These are phyloP conservation scores for Falco columbarius DNA, from an alignment of 2,797 vertebrate species.

Conservation along the genomic window DNA sequence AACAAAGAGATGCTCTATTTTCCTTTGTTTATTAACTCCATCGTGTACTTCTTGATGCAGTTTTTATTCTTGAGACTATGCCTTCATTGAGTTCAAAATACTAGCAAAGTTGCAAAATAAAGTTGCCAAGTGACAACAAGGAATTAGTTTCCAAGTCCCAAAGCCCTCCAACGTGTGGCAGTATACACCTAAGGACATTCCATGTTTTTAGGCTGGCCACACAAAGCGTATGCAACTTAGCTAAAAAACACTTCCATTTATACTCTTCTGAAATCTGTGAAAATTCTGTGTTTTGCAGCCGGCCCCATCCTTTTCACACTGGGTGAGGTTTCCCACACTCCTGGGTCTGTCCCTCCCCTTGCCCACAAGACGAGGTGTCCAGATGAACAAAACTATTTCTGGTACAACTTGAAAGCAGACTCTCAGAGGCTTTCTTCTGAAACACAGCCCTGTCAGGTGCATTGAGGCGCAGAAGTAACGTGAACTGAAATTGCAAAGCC, in stretches of 20 bases:
- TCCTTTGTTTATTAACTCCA: background rate
- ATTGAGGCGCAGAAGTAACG: background rate
- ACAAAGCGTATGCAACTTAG: rapidly evolving
- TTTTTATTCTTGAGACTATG: background rate
- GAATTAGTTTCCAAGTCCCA: background rate
- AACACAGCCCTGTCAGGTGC: background rate
- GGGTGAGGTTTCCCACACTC: background rate
- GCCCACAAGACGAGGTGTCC: background rate
- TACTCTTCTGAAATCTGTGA: background rate
- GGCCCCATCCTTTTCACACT: background rate
- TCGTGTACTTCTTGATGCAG: background rate
- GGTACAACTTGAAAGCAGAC: background rate
- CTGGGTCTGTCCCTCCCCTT: background rate
- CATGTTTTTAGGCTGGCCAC: background rate
- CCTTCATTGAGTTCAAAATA: background rate
- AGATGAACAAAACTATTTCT: background rate
- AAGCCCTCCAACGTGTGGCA: background rate
- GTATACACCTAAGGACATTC: background rate
- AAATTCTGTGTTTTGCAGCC: background rate
- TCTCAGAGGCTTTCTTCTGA: background rate
- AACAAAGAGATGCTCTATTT: background rate
- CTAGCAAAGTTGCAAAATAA: background rate
- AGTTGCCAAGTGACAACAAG: background rate
- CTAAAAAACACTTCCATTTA: background rate
- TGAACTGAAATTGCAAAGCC: background rate